Evolutionary conservation across 2,113 vertebrate species (phyloP).

Genomic region (Xenopus laevis): DNA sequence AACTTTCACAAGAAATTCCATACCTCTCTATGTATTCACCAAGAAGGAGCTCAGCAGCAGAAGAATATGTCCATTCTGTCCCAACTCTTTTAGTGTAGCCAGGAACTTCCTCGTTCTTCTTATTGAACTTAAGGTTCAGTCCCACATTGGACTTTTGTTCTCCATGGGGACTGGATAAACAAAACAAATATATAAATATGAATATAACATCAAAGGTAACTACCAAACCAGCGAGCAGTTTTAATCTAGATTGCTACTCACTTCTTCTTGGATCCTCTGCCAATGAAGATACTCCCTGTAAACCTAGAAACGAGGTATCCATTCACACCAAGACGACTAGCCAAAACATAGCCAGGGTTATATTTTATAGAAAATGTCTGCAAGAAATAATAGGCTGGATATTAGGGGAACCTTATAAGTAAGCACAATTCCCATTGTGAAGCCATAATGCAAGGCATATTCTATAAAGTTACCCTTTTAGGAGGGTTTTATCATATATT

Average conservation of each 20-base stretch:
- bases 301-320: slow-evolving; percentile 97
- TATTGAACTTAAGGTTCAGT: slow-evolving; percentile 96
- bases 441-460: too few relatives aligned
- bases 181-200: background rate
- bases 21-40: slow-evolving; percentile 92
- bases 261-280: slow-evolving; percentile 93
- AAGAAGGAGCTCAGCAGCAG: slow-evolving; percentile 85
- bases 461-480: too few relatives aligned
- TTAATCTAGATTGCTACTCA: slow-evolving; percentile 60
- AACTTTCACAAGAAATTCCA: too few relatives aligned
- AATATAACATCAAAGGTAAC: background rate
- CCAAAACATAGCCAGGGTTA: slow-evolving; percentile 90
- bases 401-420: background rate
- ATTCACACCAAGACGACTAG: slow-evolving; percentile 88
- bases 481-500: too few relatives aligned
- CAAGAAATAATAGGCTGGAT: slow-evolving; percentile 60
- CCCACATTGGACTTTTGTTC: slow-evolving; percentile 93
- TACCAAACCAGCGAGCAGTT: background rate
- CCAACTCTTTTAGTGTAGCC: slow-evolving; percentile 94
- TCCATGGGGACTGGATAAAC: slow-evolving; percentile 86
- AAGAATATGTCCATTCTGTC: slow-evolving; percentile 96
- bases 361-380: slow-evolving; percentile 97
- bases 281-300: slow-evolving; percentile 96
- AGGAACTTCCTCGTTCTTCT: slow-evolving; percentile 97
- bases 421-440: too few relatives aligned